Base-by-base conservation (phyloP, 2,888 invertebrate genomes). In the Erebia epiphron region DNA sequence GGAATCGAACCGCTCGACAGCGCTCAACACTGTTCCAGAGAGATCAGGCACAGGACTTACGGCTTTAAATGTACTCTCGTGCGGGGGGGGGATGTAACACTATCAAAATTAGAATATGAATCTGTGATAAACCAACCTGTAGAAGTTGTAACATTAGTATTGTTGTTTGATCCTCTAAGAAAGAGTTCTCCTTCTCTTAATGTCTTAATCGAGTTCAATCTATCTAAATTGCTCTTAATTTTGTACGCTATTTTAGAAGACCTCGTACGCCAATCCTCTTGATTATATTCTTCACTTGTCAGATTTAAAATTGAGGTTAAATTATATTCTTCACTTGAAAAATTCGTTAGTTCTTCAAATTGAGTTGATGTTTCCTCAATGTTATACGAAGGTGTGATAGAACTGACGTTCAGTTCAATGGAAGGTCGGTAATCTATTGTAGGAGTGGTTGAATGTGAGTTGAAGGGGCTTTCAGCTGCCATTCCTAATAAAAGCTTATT, bases 381-480 rank as follows among this genome's bases (percentile, higher is more conserved):
- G 56, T 13, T 21, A 13, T 21, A 56, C 10, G 56, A 21, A 21
- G 56, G 56, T 21, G 56, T 56, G 21, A 21, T 56, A 5, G 16
- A 18, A 56, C 3, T 21, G 1, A 10, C 21, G 13, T 21, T 21
- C 18, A 9, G 8, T 16, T 16, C 16, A 10, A 52, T 8, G 9
- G 21, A 41, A 2, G 70, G 49, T 49, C 50, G 26, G 52, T 58
- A 61, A 21, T 65, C 49, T n/a, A 43, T 35, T 41, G 26, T 16
- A 11, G 35, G 11, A 0, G 56, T 58, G 18, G 67, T 63, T 4
- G 46, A 14, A 26, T 62, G 49, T 13, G 75, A 69, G 10, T 73
- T 75, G 18, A 76, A 75, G 16, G 66, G 69, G n/a, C 72, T 72
- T 14, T 71, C 71, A 1, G 49, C 9, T 43, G 57, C 62, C 8